Conservation (phyloP, 64 coral and sea anemone species). For the Montipora sp. region DNA sequence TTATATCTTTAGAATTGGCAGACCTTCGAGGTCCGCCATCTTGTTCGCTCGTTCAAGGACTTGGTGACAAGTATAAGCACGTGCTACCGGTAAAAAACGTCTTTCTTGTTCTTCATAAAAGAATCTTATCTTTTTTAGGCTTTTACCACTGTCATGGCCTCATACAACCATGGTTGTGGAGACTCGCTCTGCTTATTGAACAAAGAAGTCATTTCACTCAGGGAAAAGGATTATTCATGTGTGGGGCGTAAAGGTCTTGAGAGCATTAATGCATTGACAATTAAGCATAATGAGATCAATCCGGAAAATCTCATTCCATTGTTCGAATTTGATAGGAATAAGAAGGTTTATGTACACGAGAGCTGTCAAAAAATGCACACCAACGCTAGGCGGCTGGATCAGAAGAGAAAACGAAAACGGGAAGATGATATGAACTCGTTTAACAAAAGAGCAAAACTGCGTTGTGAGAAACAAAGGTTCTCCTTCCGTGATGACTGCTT, state of each 20-base stretch:
- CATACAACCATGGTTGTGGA: no score
- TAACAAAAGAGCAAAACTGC: background rate
- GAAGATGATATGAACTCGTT: no score
- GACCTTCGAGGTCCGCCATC: no score
- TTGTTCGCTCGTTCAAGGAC: no score
- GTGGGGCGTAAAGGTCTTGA: conserved; percentile 48
- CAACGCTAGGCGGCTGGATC: conserved; percentile 23
- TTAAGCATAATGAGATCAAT: conserved; percentile 35
- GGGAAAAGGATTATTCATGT: conserved; percentile 43
- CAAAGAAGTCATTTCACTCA: no score
- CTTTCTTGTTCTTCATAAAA: no score
- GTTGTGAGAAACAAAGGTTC: background rate
- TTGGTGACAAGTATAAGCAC: no score
- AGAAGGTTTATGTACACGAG: conserved; percentile 21
- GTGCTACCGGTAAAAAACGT: no score
- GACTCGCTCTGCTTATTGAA: no score
- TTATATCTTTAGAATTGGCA: no score
- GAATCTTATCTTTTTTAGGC: no score
- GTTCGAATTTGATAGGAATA: conserved; percentile 7
- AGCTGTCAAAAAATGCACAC: conserved; percentile 38
- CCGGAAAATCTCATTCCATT: conserved; percentile 28
- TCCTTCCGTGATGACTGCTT: conserved; percentile 1
- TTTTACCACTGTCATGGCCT: no score
- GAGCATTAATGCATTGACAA: conserved; percentile 8
- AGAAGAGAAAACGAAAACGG: background rate